phyloP scores from a whole-genome alignment of 1,140 invertebrate species.

The Zaprionus lachaisei region DNA sequence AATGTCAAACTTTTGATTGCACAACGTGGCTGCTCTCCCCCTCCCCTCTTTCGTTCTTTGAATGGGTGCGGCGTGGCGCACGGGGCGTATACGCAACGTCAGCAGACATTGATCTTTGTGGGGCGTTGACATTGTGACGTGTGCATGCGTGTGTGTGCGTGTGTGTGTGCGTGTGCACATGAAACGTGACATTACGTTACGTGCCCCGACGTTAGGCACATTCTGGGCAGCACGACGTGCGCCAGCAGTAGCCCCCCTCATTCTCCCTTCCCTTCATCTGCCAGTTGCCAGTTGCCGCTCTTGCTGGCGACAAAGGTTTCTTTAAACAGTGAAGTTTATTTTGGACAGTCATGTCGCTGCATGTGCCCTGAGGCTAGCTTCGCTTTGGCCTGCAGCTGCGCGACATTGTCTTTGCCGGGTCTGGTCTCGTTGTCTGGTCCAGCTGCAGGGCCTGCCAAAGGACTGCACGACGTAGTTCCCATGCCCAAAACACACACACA shows the following conservation, averaged over 20 bases:
- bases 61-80: constrained; percentile 7
- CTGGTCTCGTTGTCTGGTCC: too few species aligned
- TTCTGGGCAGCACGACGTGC: constrained; percentile 31
- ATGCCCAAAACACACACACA: too few species aligned
- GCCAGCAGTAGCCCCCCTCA: background rate
- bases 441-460: too few species aligned
- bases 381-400: too few species aligned
- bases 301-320: background rate
- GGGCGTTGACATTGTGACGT: constrained; percentile 65
- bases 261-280: background rate
- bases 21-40: constrained; percentile 22
- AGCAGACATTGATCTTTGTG: constrained; percentile 61
- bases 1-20: constrained; percentile 66
- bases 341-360: background rate
- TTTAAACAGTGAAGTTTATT: background rate
- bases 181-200: constrained; percentile 34
- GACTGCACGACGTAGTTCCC: too few species aligned
- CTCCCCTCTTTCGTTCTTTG: too few species aligned
- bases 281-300: background rate
- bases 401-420: too few species aligned
- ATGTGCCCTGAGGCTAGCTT: too few species aligned
- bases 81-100: constrained; percentile 59
- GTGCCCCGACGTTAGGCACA: constrained; percentile 61
- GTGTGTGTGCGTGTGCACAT: constrained; percentile 42
- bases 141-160: constrained; percentile 12